Evolutionary conservation across 2,113 vertebrate genomes (phyloP).

Genomic region (Elephantulus edwardii): DNA sequence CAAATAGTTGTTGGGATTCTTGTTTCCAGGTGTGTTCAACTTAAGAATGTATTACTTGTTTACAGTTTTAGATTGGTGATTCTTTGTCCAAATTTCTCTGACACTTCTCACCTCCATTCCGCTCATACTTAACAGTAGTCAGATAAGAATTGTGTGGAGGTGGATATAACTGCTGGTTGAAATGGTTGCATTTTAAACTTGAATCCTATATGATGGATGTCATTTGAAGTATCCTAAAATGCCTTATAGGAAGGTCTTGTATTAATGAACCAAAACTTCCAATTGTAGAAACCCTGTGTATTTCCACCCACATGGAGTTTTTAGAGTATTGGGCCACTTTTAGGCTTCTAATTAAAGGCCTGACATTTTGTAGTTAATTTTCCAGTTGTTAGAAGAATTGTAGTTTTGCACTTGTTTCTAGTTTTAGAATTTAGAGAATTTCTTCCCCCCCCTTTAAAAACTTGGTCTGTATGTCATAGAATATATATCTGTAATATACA

Average conservation of each 20-base stretch:
- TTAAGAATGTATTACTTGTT: conserved; percentile 35
- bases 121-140: no score
- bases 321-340: conserved; percentile 59
- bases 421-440: conserved; percentile 25
- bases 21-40: conserved; percentile 7
- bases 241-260: conserved; percentile 59
- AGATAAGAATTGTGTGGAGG: not conserved
- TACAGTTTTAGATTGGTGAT: not conserved
- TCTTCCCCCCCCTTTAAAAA: not conserved
- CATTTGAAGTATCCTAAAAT: conserved; percentile 71
- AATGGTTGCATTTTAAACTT: conserved; percentile 53
- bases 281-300: conserved; percentile 64
- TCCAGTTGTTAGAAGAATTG: conserved; percentile 57
- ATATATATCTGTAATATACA: not conserved
- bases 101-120: no score
- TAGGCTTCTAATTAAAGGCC: conserved; percentile 55
- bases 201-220: conserved; percentile 41
- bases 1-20: conserved; percentile 5
- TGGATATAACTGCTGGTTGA: conserved; percentile 25
- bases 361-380: conserved; percentile 71
- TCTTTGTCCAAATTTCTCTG: not conserved
- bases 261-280: conserved; percentile 69
- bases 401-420: conserved; percentile 39
- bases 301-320: conserved; percentile 50
- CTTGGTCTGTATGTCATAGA: not conserved